phyloP scores from a whole-genome alignment of 2,797 vertebrate species.

The Poeciliopsis turneri region DNA sequence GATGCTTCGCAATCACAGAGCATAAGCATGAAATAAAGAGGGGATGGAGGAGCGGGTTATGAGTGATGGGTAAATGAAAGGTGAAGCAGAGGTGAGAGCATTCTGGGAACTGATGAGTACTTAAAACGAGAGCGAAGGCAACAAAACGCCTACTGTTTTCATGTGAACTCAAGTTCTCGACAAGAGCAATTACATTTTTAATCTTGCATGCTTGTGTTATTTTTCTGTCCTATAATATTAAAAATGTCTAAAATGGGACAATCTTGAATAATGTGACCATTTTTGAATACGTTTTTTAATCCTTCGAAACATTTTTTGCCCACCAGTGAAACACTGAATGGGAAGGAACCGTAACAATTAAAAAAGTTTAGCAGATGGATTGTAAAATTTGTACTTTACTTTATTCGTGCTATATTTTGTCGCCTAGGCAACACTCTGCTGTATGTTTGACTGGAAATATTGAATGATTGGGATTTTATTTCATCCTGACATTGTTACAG shows the following conservation, averaged over 20 bases:
- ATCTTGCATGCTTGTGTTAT: not conserved
- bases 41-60: slow-evolving; percentile 34
- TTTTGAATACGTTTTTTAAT: not conserved
- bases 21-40: slow-evolving; percentile 58
- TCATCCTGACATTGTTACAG: not conserved
- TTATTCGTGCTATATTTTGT: not conserved
- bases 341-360: not conserved
- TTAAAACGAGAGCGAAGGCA: slow-evolving; percentile 13
- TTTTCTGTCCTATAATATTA: not conserved
- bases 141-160: not conserved
- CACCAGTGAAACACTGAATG: not conserved
- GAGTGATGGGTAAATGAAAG: slow-evolving; percentile 38
- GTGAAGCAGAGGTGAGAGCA: slow-evolving; percentile 48
- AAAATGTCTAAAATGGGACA: not conserved
- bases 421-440: not conserved
- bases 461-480: not conserved
- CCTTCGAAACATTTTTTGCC: not conserved
- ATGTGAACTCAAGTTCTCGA: not conserved
- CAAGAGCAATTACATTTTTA: not conserved
- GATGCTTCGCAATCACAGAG: slow-evolving; percentile 56
- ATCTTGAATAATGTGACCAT: not conserved
- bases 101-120: slow-evolving; percentile 36
- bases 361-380: not conserved
- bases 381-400: not conserved
- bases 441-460: not conserved